phyloP scores from a whole-genome alignment of 2,113 vertebrate species.

The Mandrillus leucophaeus region DNA sequence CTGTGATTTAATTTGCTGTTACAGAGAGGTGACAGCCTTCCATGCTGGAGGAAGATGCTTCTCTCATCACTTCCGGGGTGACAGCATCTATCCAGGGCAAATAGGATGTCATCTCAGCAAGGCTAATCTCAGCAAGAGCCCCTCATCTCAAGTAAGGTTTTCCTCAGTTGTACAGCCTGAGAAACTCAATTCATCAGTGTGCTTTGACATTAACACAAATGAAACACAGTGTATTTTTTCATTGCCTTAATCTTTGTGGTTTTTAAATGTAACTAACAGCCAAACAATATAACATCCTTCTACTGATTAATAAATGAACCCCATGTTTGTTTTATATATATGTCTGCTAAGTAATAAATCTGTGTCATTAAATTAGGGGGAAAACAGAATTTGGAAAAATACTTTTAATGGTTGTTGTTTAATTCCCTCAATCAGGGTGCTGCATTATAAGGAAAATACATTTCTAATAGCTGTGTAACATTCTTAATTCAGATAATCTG shows the following conservation, averaged over 20 bases:
- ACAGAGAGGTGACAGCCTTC: too few species aligned
- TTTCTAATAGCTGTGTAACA: neutral
- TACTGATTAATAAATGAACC: neutral
- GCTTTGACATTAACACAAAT: neutral
- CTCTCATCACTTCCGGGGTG: neutral
- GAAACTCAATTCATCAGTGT: neutral
- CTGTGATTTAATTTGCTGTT: neutral
- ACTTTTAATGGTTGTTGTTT: neutral
- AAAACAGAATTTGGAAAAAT: neutral
- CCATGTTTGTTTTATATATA: neutral
- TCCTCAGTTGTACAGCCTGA: neutral
- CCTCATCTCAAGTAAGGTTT: neutral
- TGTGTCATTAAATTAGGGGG: neutral
- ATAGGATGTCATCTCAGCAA: neutral
- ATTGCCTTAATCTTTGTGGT: neutral
- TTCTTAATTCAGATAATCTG: neutral
- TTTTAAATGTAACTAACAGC: neutral
- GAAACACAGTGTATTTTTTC: neutral
- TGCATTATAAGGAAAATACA: neutral
- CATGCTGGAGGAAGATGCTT: too few species aligned
- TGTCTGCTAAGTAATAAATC: neutral
- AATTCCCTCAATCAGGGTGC: neutral
- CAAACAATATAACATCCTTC: neutral
- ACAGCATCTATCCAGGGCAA: neutral
- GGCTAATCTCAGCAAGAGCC: neutral